phyloP scores from a whole-genome alignment of 2,888 invertebrate genomes.

The Belgica antarctica region DNA sequence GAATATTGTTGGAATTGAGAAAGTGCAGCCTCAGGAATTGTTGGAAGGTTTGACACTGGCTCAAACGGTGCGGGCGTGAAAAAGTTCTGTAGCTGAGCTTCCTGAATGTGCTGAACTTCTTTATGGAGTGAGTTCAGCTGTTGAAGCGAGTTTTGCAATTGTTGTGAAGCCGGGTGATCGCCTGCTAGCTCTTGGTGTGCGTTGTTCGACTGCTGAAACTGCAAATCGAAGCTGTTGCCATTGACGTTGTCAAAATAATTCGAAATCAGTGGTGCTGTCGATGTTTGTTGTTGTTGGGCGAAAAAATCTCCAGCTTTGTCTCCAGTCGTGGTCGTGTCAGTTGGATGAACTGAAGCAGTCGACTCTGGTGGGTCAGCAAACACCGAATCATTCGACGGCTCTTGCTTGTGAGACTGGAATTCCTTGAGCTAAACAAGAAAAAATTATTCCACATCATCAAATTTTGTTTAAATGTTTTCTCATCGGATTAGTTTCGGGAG shows the following conservation, averaged over 20 bases:
- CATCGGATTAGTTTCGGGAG: not conserved
- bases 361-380: not conserved
- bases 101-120: not conserved
- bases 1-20: too few species aligned
- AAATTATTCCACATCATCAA: conserved; percentile 14
- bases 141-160: too few species aligned
- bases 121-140: not conserved
- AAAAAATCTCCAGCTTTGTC: not conserved
- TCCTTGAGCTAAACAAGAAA: conserved; percentile 31
- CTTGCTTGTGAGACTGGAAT: conserved; percentile 35
- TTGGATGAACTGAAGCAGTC: too few species aligned
- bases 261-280: conserved; percentile 4
- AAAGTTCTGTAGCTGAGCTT: not conserved
- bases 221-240: not conserved
- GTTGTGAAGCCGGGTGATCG: too few species aligned
- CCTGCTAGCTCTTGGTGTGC: too few species aligned
- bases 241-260: conserved; percentile 14
- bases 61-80: not conserved
- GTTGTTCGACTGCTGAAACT: too few species aligned
- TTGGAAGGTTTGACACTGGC: too few species aligned
- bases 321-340: too few species aligned
- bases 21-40: too few species aligned
- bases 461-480: not conserved
- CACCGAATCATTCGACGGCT: not conserved
- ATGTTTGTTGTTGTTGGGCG: not conserved